Base-by-base conservation (phyloP, 2,888 invertebrate species). In the Epistrophe eligans region DNA sequence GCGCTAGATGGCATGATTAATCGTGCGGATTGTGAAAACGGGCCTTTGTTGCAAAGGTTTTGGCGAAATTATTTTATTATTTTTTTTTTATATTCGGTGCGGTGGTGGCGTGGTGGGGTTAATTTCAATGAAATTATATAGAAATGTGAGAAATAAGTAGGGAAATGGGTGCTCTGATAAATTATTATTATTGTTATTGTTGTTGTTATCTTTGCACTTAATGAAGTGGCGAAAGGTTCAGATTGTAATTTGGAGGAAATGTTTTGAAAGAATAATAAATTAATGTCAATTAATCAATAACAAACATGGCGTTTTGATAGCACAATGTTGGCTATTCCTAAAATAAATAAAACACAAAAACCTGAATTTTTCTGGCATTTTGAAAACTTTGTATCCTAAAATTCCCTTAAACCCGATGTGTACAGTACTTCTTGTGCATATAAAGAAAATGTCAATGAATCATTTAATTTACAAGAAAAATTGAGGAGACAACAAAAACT, bases 1-100 rank as follows among this genome's bases (percentile, higher is more conserved):
- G 45, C 28, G 80, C 71, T 76, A 79, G 79, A 76, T 76, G 79
- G 66, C 71, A 45, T 73, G 82, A 77, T 83, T 77, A 77, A 83
- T 77, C 35, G 57, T 24, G 45, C 24, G 50, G 67, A 67, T 67
- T 67, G 81, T 57, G 62, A 60, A 71, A 66, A 50, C 66, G 72
- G 66, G 57, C 32, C 72, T 64, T 28, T 80, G 58, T 43, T 28
- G 64, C 24, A 28, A 40, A 71, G 55, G 58, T 77, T 73, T 77
- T 72, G 57, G 60, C 48, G 15, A 74, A 79, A 74, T 66, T 62
- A 52, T 19, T 52, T n/a, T n/a, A n/a, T 64, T 70, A 45, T 58
- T 38, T 24, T 3, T 24, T 82, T n/a, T 67, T 35, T 66, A 7
- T 13, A 13, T 8, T 4, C 38, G 28, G 15, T 52, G 50, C 38